Evolutionary conservation across 2,113 vertebrate genomes (phyloP).

Genomic region (Protobothrops mucrosquamatus): DNA sequence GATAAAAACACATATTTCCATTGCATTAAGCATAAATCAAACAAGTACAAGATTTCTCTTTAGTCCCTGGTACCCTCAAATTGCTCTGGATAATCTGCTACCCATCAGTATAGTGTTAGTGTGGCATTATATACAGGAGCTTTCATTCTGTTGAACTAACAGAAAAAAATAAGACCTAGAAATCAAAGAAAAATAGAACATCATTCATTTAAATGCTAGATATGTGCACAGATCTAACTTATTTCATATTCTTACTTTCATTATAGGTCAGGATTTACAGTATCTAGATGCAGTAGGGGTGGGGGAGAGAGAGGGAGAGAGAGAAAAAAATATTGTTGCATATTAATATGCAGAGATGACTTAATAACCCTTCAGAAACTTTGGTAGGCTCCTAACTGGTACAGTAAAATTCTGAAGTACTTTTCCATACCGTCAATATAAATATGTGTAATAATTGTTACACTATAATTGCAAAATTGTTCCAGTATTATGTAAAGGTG

Average conservation of each 20-base stretch:
- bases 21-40: too few relatives aligned
- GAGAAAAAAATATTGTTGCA: neutral
- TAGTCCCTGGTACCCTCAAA: neutral
- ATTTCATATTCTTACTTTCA: neutral
- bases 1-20: neutral
- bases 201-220: neutral
- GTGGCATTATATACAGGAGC: neutral
- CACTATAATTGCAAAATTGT: neutral
- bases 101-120: too few relatives aligned
- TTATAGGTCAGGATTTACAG: neutral
- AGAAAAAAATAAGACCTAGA: neutral
- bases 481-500: neutral
- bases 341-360: neutral
- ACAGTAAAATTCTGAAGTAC: neutral
- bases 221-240: neutral
- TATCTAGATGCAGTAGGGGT: neutral
- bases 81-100: neutral
- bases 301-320: neutral
- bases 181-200: neutral
- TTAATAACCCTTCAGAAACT: neutral
- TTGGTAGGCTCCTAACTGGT: neutral
- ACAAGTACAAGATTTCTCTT: neutral
- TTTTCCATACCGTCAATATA: too few relatives aligned
- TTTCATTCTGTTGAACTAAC: neutral
- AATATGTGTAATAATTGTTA: neutral